A percentile compares a stretch with the other conserved stretches of the same genome.
phyloP scores from a whole-genome alignment of 1,140 invertebrate genomes.

The Penaeus indicus region DNA sequence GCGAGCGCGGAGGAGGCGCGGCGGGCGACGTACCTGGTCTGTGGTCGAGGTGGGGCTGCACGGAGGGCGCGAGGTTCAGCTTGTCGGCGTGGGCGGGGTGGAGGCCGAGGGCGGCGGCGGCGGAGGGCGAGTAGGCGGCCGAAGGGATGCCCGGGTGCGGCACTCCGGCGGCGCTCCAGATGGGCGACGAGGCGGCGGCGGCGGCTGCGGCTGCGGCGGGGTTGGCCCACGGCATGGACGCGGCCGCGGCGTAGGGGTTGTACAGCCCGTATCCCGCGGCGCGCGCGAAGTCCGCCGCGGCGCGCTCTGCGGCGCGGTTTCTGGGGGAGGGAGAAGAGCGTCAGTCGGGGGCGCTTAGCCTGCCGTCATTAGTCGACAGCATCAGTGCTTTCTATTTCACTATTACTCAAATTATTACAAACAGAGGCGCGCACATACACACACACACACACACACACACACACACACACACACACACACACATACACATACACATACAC shows the following conservation, averaged over 20 bases:
- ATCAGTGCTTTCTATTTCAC: background rate
- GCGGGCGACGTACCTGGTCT: slow-evolving; percentile 38
- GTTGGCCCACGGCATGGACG: slow-evolving; percentile 55
- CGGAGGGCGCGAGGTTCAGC: slow-evolving; percentile 26
- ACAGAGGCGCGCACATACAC: background rate
- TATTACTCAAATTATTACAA: background rate
- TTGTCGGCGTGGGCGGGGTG: slow-evolving; percentile 59
- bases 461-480: background rate
- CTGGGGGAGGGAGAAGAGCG: slow-evolving; percentile 15
- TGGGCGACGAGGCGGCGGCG: slow-evolving; percentile 44
- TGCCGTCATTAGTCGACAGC: no score
- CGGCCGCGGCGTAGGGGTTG: slow-evolving; percentile 68
- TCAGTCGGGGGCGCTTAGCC: background rate
- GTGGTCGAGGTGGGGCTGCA: slow-evolving; percentile 44
- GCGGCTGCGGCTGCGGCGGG: slow-evolving; percentile 56
- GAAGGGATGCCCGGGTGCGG: slow-evolving; percentile 46
- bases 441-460: background rate
- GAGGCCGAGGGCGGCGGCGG: slow-evolving; percentile 58
- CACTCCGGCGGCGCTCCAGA: slow-evolving; percentile 48
- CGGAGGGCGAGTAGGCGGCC: slow-evolving; percentile 54
- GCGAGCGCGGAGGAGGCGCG: background rate
- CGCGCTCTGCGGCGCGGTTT: slow-evolving; percentile 92
- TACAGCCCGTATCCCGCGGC: slow-evolving; percentile 91
- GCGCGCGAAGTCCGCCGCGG: slow-evolving; percentile 91
- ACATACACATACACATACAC: no score